A percentile compares a stretch with the other conserved stretches of the same genome.
These are phyloP conservation scores for Ips nitidus DNA, from an alignment of 1,140 invertebrate species.

Conservation along the genomic window DNA sequence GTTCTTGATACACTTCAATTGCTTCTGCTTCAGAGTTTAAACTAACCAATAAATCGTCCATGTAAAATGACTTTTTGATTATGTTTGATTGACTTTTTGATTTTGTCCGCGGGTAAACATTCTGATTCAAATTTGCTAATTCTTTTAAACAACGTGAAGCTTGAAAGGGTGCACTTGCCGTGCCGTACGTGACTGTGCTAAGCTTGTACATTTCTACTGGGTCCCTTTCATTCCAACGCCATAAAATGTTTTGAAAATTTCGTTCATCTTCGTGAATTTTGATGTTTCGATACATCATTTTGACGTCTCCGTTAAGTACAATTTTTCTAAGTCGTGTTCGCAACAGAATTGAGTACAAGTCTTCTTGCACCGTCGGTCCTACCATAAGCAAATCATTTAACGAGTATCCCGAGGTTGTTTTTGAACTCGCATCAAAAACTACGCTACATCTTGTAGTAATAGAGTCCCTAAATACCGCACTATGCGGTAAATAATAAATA, in stretches of 20 bases:
- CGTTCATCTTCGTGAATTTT: conserved; percentile 42
- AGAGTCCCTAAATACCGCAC: neutral
- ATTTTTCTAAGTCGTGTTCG: conserved; percentile 25
- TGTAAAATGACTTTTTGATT: conserved; percentile 50
- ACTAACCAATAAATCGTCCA: conserved; percentile 51
- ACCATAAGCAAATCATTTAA: neutral
- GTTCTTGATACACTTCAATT: neutral
- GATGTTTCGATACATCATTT: conserved; percentile 53
- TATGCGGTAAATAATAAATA: neutral
- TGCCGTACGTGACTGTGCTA: conserved; percentile 50
- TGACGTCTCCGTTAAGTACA: conserved; percentile 47
- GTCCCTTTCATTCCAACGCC: conserved; percentile 38
- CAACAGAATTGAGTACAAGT: conserved; percentile 41
- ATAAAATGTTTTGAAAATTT: conserved; percentile 50
- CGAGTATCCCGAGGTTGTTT: neutral
- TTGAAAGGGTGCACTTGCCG: conserved; percentile 44
- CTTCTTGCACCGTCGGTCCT: conserved; percentile 39
- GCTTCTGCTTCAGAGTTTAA: neutral
- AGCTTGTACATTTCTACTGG: conserved; percentile 39
- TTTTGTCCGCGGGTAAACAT: conserved; percentile 39
- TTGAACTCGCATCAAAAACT: neutral
- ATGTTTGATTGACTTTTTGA: conserved; percentile 24
- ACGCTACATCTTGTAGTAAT: neutral
- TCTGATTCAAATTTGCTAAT: conserved; percentile 45
- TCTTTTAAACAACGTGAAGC: conserved; percentile 42